These are phyloP conservation scores for Lagodon rhomboides DNA, from an alignment of 2,797 vertebrate genomes.

Conservation along the genomic window DNA sequence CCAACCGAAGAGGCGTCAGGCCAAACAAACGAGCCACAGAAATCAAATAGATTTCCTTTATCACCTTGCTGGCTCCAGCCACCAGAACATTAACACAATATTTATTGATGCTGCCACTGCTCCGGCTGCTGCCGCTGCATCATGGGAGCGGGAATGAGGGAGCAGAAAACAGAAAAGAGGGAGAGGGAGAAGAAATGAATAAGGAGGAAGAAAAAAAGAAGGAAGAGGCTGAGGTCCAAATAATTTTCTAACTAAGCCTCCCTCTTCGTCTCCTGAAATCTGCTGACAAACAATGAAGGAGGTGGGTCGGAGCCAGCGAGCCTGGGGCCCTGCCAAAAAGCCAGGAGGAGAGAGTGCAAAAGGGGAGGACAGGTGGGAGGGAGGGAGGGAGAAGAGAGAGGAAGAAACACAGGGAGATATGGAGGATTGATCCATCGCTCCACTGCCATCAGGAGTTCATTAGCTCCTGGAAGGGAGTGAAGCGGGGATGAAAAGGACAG, in stretches of 20 bases:
- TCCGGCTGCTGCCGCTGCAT: conserved; percentile 69
- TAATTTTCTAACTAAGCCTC: conserved; percentile 67
- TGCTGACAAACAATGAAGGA: conserved; percentile 81
- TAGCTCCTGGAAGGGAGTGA: conserved; percentile 64
- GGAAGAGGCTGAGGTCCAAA: conserved; percentile 63
- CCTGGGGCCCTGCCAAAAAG: conserved; percentile 67
- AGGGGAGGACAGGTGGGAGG: conserved; percentile 49
- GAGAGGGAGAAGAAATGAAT: conserved; percentile 28
- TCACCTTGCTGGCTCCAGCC: conserved; percentile 75
- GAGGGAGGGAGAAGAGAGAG: conserved; percentile 3
- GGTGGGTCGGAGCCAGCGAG: conserved; percentile 59
- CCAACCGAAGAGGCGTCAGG: conserved; percentile 32
- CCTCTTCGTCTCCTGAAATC: conserved; percentile 70
- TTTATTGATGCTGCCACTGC: conserved; percentile 76
- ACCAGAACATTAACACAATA: conserved; percentile 77
- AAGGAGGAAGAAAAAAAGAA: conserved; percentile 16
- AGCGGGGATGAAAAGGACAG: conserved; percentile 51
- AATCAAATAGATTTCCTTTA: conserved; percentile 76
- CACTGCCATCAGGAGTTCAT: conserved; percentile 79
- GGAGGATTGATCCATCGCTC: conserved; percentile 65
- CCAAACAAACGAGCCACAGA: conserved; percentile 68
- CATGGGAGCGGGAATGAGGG: conserved; percentile 52
- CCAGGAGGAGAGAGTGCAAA: conserved; percentile 43
- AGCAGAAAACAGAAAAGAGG: conserved; percentile 42
- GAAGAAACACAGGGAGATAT: conserved; percentile 37